Conservation (phyloP, 2,888 invertebrate genomes). For the Steinernema scapterisci region DNA sequence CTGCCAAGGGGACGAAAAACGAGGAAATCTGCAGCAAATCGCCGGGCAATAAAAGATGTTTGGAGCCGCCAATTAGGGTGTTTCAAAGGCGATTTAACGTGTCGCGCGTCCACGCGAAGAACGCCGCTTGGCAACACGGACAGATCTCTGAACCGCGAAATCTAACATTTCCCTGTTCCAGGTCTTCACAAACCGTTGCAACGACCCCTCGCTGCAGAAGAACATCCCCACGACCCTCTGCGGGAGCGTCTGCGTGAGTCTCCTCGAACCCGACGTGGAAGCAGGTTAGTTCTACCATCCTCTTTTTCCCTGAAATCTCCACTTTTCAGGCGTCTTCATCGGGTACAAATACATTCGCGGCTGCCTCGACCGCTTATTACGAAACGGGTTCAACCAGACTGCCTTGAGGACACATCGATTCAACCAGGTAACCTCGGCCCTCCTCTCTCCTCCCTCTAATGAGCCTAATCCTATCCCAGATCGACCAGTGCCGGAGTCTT, state of each 20-base stretch:
- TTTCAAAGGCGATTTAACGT: too few relatives aligned
- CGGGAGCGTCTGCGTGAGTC: conserved; percentile 50
- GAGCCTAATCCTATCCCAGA: conserved; percentile 11
- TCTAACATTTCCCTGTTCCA: conserved; percentile 32
- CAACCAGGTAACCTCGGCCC: conserved; percentile 42
- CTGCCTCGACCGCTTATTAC: conserved; percentile 62
- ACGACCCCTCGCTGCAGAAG: conserved; percentile 52
- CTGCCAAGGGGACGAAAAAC: too few relatives aligned
- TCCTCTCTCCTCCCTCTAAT: background rate
- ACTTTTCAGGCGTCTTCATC: conserved; percentile 63
- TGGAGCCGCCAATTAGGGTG: too few relatives aligned
- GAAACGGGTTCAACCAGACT: conserved; percentile 64
- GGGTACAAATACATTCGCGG: conserved; percentile 67
- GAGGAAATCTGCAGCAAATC: too few relatives aligned
- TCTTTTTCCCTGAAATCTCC: background rate
- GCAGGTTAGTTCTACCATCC: conserved; percentile 51
- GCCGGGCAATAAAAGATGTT: too few relatives aligned
- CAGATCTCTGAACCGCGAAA: too few relatives aligned
- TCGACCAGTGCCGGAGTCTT: conserved; percentile 50
- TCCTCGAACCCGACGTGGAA: conserved; percentile 62
- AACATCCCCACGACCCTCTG: conserved; percentile 58
- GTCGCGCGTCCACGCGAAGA: too few relatives aligned
- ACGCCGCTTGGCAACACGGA: too few relatives aligned
- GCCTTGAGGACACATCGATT: conserved; percentile 64
- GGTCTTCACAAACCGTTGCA: conserved; percentile 65